Conservation (phyloP, 2,113 vertebrate species). For the Junco hyemalis region DNA sequence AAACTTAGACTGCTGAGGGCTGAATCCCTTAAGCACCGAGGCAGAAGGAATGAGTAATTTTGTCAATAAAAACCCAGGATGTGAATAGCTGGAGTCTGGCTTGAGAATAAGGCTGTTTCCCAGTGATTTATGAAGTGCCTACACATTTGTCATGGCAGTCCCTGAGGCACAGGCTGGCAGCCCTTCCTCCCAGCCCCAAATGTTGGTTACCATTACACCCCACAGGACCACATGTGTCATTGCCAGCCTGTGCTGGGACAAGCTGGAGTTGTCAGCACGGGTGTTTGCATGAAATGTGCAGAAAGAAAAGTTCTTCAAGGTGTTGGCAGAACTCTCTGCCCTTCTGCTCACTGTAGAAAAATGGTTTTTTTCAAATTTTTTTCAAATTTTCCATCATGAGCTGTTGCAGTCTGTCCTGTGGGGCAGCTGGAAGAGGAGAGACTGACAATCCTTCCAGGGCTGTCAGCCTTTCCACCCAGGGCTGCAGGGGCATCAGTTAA, state of each 20-base stretch:
- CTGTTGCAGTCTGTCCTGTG: not conserved
- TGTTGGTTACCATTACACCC: not conserved
- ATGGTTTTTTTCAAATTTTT: not conserved
- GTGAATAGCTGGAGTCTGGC: not conserved
- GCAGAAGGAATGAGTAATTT: conserved; percentile 10
- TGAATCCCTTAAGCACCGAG: not conserved
- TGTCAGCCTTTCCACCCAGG: not conserved
- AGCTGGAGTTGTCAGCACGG: not conserved
- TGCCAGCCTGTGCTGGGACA: not conserved
- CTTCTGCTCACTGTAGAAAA: not conserved
- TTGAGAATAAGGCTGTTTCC: not conserved
- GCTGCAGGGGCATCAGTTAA: not conserved
- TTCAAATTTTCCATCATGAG: not conserved
- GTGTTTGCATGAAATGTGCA: not conserved
- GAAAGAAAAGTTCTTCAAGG: not conserved
- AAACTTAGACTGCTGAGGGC: not conserved
- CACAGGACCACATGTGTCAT: not conserved
- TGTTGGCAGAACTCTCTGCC: not conserved
- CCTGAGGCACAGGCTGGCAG: not conserved
- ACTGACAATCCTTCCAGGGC: not conserved
- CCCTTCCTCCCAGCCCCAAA: not conserved
- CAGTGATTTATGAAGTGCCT: not conserved
- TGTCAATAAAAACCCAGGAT: not conserved
- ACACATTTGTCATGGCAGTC: not conserved
- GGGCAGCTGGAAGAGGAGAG: not conserved